Evolutionary conservation across 2,113 vertebrate species (phyloP).

Genomic region (Colius striatus): DNA sequence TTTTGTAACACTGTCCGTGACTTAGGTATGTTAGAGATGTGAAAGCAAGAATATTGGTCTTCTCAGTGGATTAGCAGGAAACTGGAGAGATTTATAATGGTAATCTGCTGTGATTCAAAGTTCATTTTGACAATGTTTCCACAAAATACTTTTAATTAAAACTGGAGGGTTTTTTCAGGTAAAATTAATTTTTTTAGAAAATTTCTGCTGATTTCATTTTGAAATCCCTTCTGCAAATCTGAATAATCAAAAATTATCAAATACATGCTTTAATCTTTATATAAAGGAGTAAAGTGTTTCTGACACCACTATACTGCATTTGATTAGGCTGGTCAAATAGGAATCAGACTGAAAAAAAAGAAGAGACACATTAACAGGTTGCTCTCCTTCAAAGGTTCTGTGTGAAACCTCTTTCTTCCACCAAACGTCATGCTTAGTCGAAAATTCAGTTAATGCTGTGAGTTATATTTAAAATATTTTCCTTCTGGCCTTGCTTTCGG

Average conservation of each 20-base stretch:
- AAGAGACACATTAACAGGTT: neutral
- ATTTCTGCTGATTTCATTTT: neutral
- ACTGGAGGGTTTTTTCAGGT: neutral
- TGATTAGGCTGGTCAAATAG: neutral
- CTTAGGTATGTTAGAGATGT: neutral
- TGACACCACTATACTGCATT: neutral
- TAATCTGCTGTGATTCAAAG: neutral
- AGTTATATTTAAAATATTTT: neutral
- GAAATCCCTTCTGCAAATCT: neutral
- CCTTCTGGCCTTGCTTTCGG: neutral
- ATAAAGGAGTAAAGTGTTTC: neutral
- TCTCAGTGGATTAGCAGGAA: neutral
- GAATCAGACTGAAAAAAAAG: neutral
- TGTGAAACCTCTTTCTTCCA: neutral
- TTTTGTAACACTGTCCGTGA: neutral
- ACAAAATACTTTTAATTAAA: neutral
- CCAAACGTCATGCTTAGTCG: neutral
- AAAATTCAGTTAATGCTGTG: neutral
- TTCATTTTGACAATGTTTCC: neutral
- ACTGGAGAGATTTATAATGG: neutral
- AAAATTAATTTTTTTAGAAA: neutral
- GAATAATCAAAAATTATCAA: neutral
- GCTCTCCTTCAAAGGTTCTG: neutral
- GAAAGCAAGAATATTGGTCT: neutral
- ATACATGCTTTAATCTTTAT: neutral